Evolutionary conservation across 2,797 vertebrate species (phyloP), one percentile per base, ranked within the genome.

Genomic region (Hafferia zeledoni): DNA sequence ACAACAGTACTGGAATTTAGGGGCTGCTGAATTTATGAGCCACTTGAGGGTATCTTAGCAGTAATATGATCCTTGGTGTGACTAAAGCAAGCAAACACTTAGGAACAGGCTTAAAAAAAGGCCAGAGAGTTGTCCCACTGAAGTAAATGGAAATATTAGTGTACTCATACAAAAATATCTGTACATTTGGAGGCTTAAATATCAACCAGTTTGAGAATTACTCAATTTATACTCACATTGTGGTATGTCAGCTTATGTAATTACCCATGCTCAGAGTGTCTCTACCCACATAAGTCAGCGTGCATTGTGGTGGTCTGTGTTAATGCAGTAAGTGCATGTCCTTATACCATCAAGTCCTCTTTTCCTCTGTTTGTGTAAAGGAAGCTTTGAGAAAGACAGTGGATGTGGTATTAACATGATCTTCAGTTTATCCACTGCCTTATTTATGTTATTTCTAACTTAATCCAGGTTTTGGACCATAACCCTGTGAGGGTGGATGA

Each of bases 11-110:
- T 57, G 81, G 31, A 81, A 49, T 53, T 41, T 25, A 28, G 64
- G 85, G 71, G 53, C 65, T 87, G 79, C 75, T 71, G 79, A 75
- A 55, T 65, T 87, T 74, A 19, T 15, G 70, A 93, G 84, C 74
- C 81, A 25, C 80, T 84, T 3, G 6, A 64, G 87, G 79, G 49
- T 33, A 28, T 59, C 83, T 77, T 15, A 67, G 83, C 72, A 74
- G 52, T 41, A 14, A 83, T 71, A 64, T 2, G 35, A 60, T 23
- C 10, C 27, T 80, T 46, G 79, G 59, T 74, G 41, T 68, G 89
- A 49, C 89, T 74, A n/a, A 67, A 82, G 50, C 74, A 44, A 52
- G 70, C 44, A 70, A 68, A 82, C 44, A 10, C 68, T 83, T 79
- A 52, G 35, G 39, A 70, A 6, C 0, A 1, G 44, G 50, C 59